Evolutionary conservation across 1,140 invertebrate species (phyloP).

Genomic region (Mizuhopecten yessoensis): DNA sequence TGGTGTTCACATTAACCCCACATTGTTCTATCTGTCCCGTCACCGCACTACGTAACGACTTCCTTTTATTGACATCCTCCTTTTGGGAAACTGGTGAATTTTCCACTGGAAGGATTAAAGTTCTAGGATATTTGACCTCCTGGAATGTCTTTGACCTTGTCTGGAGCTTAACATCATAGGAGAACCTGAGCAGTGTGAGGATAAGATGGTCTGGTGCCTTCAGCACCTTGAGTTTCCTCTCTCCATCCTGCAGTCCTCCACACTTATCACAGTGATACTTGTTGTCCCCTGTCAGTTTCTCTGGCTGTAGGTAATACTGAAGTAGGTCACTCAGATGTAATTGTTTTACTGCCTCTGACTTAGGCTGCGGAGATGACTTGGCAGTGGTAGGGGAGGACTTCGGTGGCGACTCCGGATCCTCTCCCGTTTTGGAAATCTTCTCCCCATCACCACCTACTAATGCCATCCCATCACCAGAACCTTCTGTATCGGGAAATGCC

Average conservation of each 20-base stretch:
- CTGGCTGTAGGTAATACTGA: constrained; percentile 90
- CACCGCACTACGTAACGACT: constrained; percentile 61
- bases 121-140: constrained; percentile 81
- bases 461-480: constrained; percentile 62
- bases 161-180: constrained; percentile 89
- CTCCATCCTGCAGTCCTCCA: constrained; percentile 89
- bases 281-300: constrained; percentile 91
- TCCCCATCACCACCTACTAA: constrained; percentile 63
- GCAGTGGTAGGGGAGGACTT: neutral
- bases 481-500: constrained; percentile 87
- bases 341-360: constrained; percentile 30
- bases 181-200: constrained; percentile 92
- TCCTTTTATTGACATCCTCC: constrained; percentile 70
- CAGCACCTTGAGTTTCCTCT: constrained; percentile 89
- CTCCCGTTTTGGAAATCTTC: constrained; percentile 40
- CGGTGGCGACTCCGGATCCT: neutral
- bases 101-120: constrained; percentile 76
- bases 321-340: constrained; percentile 84
- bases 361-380: neutral
- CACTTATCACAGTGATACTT: constrained; percentile 92
- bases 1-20: constrained; percentile 78
- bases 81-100: constrained; percentile 34
- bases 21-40: constrained; percentile 63
- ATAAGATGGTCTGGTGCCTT: constrained; percentile 90
- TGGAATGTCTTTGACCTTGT: constrained; percentile 87